Percentiles rank a stretch among this genome's conserved stretches.
These are phyloP conservation scores for Notolepis coatsorum DNA, from an alignment of 2,797 vertebrate species.

Conservation along the genomic window DNA sequence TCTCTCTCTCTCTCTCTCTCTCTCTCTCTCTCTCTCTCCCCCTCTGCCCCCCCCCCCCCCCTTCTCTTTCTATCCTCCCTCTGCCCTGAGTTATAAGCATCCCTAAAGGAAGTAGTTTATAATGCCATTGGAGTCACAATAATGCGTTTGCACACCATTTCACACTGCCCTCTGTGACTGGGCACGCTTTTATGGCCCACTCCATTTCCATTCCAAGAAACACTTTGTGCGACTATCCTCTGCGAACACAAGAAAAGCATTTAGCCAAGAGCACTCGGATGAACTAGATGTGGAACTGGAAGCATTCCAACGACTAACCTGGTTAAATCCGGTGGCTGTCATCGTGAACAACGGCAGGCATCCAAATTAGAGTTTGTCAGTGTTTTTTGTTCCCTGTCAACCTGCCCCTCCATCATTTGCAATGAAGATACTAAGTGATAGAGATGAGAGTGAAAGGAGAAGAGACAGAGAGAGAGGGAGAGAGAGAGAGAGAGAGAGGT, in stretches of 20 bases:
- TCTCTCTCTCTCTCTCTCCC: constrained; percentile 1
- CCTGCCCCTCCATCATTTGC: not conserved
- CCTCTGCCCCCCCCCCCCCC: constrained; percentile 36
- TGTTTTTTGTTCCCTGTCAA: constrained; percentile 5
- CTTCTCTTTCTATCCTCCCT: constrained; percentile 11
- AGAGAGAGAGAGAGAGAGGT: not conserved
- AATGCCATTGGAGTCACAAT: constrained; percentile 77
- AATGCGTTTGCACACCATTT: constrained; percentile 77
- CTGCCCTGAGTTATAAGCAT: constrained; percentile 66
- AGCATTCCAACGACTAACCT: constrained; percentile 37
- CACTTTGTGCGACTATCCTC: constrained; percentile 49
- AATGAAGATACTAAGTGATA: not conserved
- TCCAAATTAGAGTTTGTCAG: constrained; percentile 28
- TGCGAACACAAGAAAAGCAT: constrained; percentile 53
- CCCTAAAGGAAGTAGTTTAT: constrained; percentile 74
- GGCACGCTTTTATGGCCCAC: constrained; percentile 65
- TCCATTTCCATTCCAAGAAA: constrained; percentile 65
- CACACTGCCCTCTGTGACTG: constrained; percentile 62
- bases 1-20: not conserved
- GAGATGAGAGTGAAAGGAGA: not conserved
- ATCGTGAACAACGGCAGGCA: not conserved
- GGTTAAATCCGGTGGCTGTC: constrained; percentile 11
- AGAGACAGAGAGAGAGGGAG: not conserved
- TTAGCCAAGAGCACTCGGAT: constrained; percentile 32
- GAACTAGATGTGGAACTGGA: constrained; percentile 17